Base-by-base conservation (phyloP, 2,113 vertebrate genomes). In the Odocoileus virginianus region DNA sequence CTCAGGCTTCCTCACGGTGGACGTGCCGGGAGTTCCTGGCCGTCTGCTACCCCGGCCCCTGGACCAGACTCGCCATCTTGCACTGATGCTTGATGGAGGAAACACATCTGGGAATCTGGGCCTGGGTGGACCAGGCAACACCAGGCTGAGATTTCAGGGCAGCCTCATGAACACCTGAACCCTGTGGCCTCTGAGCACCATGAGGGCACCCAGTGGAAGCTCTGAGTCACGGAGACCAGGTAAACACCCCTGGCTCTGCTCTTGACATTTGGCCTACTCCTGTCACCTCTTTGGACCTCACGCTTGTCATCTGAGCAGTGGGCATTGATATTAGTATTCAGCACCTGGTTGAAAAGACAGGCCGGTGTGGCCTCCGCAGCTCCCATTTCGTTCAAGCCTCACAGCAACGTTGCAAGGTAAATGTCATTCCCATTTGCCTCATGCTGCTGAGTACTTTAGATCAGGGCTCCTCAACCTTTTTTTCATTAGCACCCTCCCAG, bases 21-120 rank as follows among this genome's bases (percentile, higher is more conserved):
- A 9, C 13, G 0, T 3, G n/a, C 15, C 12, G 27, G 45, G 25
- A 13, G 57, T 14, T 40, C 16, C 7, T 17, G 58, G 45, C 91
- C 3, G 0, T 3, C 40, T 16, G 33, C 60, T 13, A 1, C 13
- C 2, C 13, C 2, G 0, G 2, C 10, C 60, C 36, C 33, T 3
- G 36, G 12, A 10, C 82, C 36, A 3, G 33, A 16, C 11, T 0
- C 1, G 0, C 55, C 4, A 1, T 57, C 74, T 33, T 28, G 4
- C 2, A 15, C 57, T 47, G 15, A 3, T 33, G 40, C 8, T 50
- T 33, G 0, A 0, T 50, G 12, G 33, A 21, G 7, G 11, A 74
- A 71, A 11, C 23, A 16, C 7, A 25, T 45, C 47, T 7, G 5
- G 12, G n/a, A 5, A 1, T 71, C 50, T 55, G 50, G 86, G n/a